Evolutionary conservation across 2,797 vertebrate species (phyloP).

Genomic region (Sternotherus odoratus): DNA sequence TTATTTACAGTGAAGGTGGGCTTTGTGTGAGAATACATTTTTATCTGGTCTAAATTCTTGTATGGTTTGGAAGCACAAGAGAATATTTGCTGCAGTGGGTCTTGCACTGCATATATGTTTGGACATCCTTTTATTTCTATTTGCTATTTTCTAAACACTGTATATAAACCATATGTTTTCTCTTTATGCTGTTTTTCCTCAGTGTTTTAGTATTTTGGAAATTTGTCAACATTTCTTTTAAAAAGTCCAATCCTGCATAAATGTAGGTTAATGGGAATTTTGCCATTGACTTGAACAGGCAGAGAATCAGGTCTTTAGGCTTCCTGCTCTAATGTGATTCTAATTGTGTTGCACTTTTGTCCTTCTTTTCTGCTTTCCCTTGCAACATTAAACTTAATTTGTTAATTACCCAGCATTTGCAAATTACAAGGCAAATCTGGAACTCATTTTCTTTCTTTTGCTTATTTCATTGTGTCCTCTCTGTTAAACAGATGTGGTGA

Average conservation of each 20-base stretch:
- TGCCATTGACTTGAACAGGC: constrained; percentile 27
- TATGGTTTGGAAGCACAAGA: background rate
- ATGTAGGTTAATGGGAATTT: constrained; percentile 47
- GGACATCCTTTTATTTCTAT: background rate
- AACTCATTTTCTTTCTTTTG: constrained; percentile 53
- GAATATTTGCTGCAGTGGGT: background rate
- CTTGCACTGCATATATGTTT: background rate
- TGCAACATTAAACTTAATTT: constrained; percentile 67
- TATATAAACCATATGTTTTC: constrained; percentile 1
- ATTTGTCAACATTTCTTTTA: background rate
- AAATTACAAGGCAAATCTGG: constrained; percentile 47
- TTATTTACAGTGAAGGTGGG: background rate
- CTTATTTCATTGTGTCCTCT: constrained; percentile 20
- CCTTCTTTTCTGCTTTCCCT: constrained; percentile 59
- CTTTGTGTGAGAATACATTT: constrained; percentile 1
- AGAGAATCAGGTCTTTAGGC: constrained; percentile 45
- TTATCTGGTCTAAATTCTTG: background rate
- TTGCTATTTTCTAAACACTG: background rate
- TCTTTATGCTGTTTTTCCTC: constrained; percentile 14
- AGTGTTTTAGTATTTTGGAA: constrained; percentile 44
- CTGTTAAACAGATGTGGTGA: constrained; percentile 13
- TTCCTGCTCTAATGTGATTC: constrained; percentile 44
- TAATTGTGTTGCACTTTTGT: constrained; percentile 62
- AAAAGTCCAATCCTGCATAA: background rate
- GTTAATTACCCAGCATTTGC: constrained; percentile 59